Evolutionary conservation across 2,113 vertebrate species (phyloP).

Genomic region (Mionectes macconnelli): DNA sequence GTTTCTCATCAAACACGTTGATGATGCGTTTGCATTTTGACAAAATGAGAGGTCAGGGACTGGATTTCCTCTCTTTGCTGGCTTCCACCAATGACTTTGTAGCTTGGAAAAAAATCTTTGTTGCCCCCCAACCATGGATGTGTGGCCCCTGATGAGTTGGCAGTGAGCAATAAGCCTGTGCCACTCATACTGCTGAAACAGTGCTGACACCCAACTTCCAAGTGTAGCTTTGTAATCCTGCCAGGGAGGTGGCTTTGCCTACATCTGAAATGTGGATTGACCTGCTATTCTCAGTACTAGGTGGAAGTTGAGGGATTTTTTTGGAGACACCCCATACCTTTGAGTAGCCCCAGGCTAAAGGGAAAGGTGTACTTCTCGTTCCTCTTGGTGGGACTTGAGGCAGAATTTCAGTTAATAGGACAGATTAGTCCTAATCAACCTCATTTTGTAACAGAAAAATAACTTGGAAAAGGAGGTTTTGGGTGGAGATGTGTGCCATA

Average conservation of each 20-base stretch:
- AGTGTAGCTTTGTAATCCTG: not conserved
- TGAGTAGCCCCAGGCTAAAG: not conserved
- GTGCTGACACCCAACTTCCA: not conserved
- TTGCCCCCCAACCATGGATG: not conserved
- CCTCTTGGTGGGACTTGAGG: not conserved
- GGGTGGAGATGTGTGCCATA: not conserved
- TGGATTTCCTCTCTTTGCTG: not conserved
- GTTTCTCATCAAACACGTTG: not conserved
- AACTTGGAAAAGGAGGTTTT: not conserved
- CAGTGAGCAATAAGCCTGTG: not conserved
- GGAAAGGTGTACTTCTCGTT: accelerated
- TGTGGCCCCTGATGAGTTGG: not conserved
- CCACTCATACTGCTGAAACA: not conserved
- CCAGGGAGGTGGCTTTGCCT: not conserved
- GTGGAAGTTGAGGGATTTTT: not conserved
- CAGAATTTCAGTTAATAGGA: not conserved
- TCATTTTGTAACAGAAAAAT: not conserved
- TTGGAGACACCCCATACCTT: accelerated
- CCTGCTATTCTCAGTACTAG: not conserved
- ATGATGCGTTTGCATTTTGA: not conserved
- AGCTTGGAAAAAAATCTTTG: not conserved
- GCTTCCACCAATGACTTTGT: not conserved
- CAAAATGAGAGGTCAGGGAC: accelerated
- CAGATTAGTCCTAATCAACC: not conserved
- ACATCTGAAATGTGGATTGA: not conserved